These are phyloP conservation scores for Sporophila hypoxantha DNA, from an alignment of 2,113 vertebrate species.

Conservation along the genomic window DNA sequence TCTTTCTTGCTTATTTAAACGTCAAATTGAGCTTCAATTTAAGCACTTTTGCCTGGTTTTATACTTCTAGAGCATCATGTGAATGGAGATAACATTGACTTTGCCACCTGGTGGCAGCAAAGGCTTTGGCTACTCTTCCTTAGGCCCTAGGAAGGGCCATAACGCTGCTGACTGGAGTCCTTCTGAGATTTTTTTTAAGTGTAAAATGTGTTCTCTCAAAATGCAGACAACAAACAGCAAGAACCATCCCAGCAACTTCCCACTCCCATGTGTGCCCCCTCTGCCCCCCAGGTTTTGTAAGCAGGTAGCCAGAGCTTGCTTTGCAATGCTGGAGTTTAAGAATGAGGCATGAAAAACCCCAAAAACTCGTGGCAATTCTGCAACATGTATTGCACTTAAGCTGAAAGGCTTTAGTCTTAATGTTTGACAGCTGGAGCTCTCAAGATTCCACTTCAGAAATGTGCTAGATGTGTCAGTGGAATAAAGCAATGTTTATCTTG, in stretches of 20 bases:
- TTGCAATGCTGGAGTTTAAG: neutral
- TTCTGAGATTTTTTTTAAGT: neutral
- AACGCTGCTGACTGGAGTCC: neutral
- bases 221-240: neutral
- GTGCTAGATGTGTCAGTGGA: neutral
- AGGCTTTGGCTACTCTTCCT: neutral
- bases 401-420: neutral
- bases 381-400: neutral
- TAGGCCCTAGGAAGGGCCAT: neutral
- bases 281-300: neutral
- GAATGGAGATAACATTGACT: neutral
- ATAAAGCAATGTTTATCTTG: neutral
- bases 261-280: neutral
- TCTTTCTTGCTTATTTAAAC: neutral
- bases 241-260: neutral
- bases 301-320: neutral
- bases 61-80: neutral
- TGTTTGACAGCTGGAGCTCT: neutral
- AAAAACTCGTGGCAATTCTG: neutral
- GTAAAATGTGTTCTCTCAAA: neutral
- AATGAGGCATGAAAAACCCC: neutral
- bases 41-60: neutral
- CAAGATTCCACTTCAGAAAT: neutral
- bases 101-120: conserved; percentile 60
- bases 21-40: neutral